A percentile compares a stretch with the other conserved stretches of the same genome.
phyloP scores from a whole-genome alignment of 2,888 invertebrate genomes.

The Leucophora obtusa region DNA sequence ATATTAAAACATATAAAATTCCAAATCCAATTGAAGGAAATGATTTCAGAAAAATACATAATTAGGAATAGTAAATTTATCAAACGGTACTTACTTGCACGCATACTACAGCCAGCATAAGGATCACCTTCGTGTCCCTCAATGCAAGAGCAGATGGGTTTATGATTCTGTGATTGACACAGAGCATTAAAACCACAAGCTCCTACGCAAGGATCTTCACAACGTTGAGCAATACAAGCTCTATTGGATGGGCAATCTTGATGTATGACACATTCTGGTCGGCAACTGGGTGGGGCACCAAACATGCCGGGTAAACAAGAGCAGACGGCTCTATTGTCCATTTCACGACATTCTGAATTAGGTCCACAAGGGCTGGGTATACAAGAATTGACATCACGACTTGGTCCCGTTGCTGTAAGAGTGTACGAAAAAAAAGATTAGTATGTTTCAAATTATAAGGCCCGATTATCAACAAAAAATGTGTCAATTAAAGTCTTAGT shows the following conservation, averaged over 20 bases:
- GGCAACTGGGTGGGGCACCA: slow-evolving; percentile 88
- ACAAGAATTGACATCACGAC: slow-evolving; percentile 82
- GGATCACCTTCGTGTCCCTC: slow-evolving; percentile 88
- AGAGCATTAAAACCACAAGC: slow-evolving; percentile 86
- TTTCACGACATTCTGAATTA: slow-evolving; percentile 86
- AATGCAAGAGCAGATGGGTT: slow-evolving; percentile 86
- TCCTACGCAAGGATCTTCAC: slow-evolving; percentile 86
- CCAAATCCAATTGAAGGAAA: not conserved
- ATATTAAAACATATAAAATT: slow-evolving; percentile 28
- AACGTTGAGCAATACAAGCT: slow-evolving; percentile 85
- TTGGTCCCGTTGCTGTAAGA: slow-evolving; percentile 78
- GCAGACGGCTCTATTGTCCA: slow-evolving; percentile 85
- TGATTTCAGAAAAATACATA: slow-evolving; percentile 5
- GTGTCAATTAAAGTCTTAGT: too few species aligned
- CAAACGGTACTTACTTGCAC: slow-evolving; percentile 80
- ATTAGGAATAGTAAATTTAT: not conserved
- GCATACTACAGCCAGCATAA: slow-evolving; percentile 85
- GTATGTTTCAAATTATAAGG: not conserved
- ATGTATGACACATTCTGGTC: slow-evolving; percentile 87
- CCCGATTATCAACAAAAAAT: too few species aligned
- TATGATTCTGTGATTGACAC: slow-evolving; percentile 85
- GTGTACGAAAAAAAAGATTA: not conserved
- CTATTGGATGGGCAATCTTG: slow-evolving; percentile 86
- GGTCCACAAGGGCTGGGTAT: slow-evolving; percentile 87
- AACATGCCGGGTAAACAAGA: slow-evolving; percentile 86